Conservation (phyloP, 2,797 vertebrate species). For the Sebastiscus albofasciatus region DNA sequence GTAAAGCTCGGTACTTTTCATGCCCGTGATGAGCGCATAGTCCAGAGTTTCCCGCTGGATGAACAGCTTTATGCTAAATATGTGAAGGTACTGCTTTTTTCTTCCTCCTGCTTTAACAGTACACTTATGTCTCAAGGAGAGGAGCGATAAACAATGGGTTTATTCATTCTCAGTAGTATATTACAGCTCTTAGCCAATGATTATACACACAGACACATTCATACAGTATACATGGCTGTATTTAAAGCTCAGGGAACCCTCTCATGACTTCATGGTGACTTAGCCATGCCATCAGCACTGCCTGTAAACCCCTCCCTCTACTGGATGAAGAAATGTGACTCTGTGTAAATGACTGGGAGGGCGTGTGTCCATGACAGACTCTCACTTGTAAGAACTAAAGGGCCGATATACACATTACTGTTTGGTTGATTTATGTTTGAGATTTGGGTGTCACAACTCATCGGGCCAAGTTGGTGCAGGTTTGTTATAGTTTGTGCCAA, state of each 20-base stretch:
- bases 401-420: background rate
- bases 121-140: background rate
- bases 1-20: conserved; percentile 97
- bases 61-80: conserved; percentile 99
- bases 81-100: conserved; percentile 87
- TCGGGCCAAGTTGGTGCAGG: background rate
- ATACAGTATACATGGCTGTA: background rate
- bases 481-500: background rate
- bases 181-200: background rate
- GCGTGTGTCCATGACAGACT: background rate
- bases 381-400: conserved; percentile 1
- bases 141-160: background rate
- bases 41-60: conserved; percentile 97
- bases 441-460: background rate
- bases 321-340: conserved; percentile 9
- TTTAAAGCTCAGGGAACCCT: conserved; percentile 7
- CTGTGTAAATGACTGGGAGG: background rate
- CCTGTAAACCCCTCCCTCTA: background rate
- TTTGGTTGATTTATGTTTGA: background rate
- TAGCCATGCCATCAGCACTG: background rate
- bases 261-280: conserved; percentile 53
- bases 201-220: background rate
- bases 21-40: conserved; percentile 93
- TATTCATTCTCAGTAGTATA: background rate
- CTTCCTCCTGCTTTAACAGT: background rate